Evolutionary conservation across 2,888 invertebrate genomes (phyloP).

Genomic region (Thymelicus sylvestris): DNA sequence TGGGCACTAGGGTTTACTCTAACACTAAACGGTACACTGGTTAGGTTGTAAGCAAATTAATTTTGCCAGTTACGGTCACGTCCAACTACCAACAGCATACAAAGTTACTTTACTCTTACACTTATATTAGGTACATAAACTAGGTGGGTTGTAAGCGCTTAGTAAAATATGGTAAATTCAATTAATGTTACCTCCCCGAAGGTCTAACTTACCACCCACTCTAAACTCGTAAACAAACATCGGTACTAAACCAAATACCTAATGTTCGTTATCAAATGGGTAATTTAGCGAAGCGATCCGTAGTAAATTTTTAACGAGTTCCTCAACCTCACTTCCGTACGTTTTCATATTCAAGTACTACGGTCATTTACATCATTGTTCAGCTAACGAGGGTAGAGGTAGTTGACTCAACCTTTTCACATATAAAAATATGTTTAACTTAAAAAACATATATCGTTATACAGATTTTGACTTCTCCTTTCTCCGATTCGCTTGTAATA

Average conservation of each 20-base stretch:
- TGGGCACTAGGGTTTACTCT: no score
- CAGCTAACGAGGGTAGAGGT: slow-evolving; percentile 27
- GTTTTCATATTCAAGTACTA: slow-evolving; percentile 18
- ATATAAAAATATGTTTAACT: no score
- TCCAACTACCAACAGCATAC: no score
- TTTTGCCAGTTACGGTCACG: no score
- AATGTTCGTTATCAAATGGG: slow-evolving; percentile 1
- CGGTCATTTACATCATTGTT: slow-evolving; percentile 35
- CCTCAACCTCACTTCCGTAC: slow-evolving; percentile 13
- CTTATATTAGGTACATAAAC: no score
- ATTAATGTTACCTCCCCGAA: neutral
- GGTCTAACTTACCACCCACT: neutral
- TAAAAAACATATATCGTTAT: no score
- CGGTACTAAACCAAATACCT: neutral
- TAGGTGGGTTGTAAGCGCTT: neutral
- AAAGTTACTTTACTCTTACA: no score
- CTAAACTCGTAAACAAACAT: neutral
- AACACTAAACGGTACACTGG: no score
- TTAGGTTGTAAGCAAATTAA: no score
- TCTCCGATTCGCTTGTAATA: no score
- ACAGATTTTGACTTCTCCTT: no score
- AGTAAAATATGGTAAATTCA: neutral
- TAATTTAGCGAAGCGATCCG: neutral
- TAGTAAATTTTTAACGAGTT: slow-evolving; percentile 14
- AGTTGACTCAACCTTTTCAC: neutral